A percentile compares a stretch with the other conserved stretches of the same genome.
These are phyloP conservation scores for Hirtodrosophila histrioides DNA, from an alignment of 2,888 invertebrate species.

Conservation along the genomic window DNA sequence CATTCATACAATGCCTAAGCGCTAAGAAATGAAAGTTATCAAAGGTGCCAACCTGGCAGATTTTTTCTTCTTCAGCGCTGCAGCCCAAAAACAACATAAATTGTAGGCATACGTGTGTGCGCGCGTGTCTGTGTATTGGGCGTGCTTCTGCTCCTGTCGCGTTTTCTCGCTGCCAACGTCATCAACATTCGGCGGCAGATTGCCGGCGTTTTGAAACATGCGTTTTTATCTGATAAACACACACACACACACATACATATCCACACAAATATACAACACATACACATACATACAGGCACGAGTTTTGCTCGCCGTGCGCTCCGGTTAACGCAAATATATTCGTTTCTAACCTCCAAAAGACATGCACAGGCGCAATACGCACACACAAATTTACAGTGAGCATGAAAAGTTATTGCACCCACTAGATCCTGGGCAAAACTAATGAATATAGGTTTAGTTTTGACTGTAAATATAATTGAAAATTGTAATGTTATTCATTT, in stretches of 20 bases:
- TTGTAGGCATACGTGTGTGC: constrained; percentile 19
- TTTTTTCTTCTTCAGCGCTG: constrained; percentile 65
- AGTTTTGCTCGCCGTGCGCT: constrained; percentile 23
- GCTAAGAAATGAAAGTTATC: constrained; percentile 82
- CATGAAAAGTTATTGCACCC: too few species aligned
- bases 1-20: constrained; percentile 39
- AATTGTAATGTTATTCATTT: too few species aligned
- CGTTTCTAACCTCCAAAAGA: constrained; percentile 69
- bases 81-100: too few species aligned
- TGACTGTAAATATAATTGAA: background rate
- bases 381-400: background rate
- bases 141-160: background rate
- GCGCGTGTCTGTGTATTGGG: constrained; percentile 2
- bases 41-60: constrained; percentile 84
- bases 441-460: background rate
- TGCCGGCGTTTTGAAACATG: constrained; percentile 59
- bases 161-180: constrained; percentile 35
- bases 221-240: constrained; percentile 53
- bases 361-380: constrained; percentile 47
- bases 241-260: constrained; percentile 8
- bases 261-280: background rate
- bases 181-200: constrained; percentile 35
- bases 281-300: constrained; percentile 21
- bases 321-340: constrained; percentile 40
- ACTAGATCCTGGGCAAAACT: too few species aligned